Evolutionary conservation across 92 coral and sea anemone species (phyloP).

Genomic region (Nematostella vectensis): DNA sequence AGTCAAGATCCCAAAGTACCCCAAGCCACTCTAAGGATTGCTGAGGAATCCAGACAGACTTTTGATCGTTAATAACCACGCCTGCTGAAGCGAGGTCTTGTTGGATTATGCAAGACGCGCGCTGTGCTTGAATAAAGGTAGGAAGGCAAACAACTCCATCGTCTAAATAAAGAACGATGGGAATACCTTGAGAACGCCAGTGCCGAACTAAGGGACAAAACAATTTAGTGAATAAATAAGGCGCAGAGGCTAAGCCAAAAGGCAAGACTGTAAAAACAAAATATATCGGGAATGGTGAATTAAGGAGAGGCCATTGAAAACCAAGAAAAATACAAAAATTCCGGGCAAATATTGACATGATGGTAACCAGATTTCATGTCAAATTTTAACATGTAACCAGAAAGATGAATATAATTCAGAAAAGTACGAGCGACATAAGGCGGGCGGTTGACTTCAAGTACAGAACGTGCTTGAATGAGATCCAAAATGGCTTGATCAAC

Average conservation of each 20-base stretch:
- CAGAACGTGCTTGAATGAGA: background rate
- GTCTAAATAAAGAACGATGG: constrained; percentile 17
- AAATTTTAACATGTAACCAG: constrained; percentile 21
- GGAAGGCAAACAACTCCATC: constrained; percentile 21
- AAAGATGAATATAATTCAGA: constrained; percentile 3
- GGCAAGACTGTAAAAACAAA: constrained; percentile 10
- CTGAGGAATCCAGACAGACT: constrained; percentile 14
- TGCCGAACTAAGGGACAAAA: constrained; percentile 13
- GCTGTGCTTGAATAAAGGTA: background rate
- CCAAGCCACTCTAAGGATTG: constrained; percentile 23
- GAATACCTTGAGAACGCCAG: constrained; percentile 27
- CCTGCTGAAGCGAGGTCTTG: constrained; percentile 10
- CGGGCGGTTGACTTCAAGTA: background rate
- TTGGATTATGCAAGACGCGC: constrained; percentile 4
- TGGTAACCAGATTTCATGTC: constrained; percentile 4
- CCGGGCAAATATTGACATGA: background rate
- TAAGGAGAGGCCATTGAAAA: constrained; percentile 8
- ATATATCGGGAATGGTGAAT: constrained; percentile 10
- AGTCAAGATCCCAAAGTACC: constrained; percentile 12
- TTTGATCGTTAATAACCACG: constrained; percentile 6
- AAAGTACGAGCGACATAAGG: background rate
- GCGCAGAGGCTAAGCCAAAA: constrained; percentile 22
- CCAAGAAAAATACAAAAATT: constrained; percentile 5
- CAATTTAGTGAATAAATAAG: constrained; percentile 11
- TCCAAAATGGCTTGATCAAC: background rate